Base-by-base conservation (phyloP, 2,888 invertebrate genomes). In the Helicoverpa assulta region DNA sequence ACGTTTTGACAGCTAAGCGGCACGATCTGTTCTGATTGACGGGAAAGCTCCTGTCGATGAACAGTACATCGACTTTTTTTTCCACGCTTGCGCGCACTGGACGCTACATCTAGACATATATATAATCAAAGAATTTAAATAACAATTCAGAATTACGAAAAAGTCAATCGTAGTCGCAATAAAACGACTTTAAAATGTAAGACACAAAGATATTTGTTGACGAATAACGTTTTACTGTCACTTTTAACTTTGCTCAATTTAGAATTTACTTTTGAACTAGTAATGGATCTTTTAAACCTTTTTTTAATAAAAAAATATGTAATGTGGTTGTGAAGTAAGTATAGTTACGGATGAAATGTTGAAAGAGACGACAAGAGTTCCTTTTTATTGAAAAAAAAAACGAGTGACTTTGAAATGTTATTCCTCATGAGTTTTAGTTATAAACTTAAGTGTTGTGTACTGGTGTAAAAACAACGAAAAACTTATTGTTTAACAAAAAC, bases 221-320 rank as follows among this genome's bases (percentile, higher is more conserved):
- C 70, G 92, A 92, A 94, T 94, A 94, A 94, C 92, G 90, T 95
- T 94, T 94, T 80, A 92, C 85, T 85, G 93, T 95, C 94, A 94
- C 94, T 90, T 92, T 79, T 77, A 88, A 90, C 82, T 81, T 93
- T 95, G 95, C 95, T 95, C 95, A 95, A 95, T 90, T 91, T 92
- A 93, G 91, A 89, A 87, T 82, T 89, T 89, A 62, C 85, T 91
- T 89, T 90, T 84, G 70, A 85, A 84, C 86, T 88, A 88, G 85
- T 86, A 82, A 76, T 86, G 83, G 78, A 69, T 80, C 81, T 81
- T 84, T 86, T 85, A 78, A 82, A 70, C 65, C 63, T 81, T 89
- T 86, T 77, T 86, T 88, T 89, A 61, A 66, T 71, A 59, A 83
- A 81, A 86, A 86, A 83, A 83, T 81, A 85, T 76, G 89, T 74